Evolutionary conservation across 2,113 vertebrate genomes (phyloP).

Genomic region (Etheostoma cragini): DNA sequence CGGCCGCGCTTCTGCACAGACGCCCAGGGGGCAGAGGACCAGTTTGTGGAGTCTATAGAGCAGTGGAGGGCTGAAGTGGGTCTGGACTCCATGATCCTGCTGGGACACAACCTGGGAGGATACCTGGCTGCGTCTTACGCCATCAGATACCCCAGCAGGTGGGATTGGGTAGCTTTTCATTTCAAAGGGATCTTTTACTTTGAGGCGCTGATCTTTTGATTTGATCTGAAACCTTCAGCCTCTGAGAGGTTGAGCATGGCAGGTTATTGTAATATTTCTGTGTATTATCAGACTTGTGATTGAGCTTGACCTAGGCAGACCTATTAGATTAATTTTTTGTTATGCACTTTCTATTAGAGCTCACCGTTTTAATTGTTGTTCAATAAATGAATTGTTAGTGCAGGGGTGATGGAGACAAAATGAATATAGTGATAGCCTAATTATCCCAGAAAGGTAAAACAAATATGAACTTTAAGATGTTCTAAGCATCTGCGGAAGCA

Average conservation of each 20-base stretch:
- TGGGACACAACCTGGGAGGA: constrained; percentile 96
- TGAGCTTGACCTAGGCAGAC: not conserved
- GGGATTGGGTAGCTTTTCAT: constrained; percentile 28
- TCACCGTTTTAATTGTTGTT: not conserved
- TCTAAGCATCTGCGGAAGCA: no score
- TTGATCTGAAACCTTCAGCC: not conserved
- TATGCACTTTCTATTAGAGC: not conserved
- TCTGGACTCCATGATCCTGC: constrained; percentile 90
- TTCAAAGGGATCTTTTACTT: not conserved
- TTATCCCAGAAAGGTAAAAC: not conserved
- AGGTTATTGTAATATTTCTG: not conserved
- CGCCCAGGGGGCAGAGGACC: constrained; percentile 88
- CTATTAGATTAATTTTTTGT: not conserved
- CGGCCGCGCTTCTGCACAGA: constrained; percentile 89
- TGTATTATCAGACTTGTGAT: not conserved
- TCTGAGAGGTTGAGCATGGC: not conserved
- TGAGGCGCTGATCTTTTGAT: constrained; percentile 12
- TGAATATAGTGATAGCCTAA: not conserved
- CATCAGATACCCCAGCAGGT: constrained; percentile 92
- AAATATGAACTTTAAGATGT: no score
- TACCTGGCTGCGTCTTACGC: constrained; percentile 93
- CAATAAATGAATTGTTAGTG: not conserved
- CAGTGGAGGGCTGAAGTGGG: constrained; percentile 90
- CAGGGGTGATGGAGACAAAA: not conserved
- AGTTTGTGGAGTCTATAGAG: constrained; percentile 96